A percentile compares a stretch with the other conserved stretches of the same genome.
Evolutionary conservation across 2,888 invertebrate species (phyloP).

Genomic region (Callimorpha dominula): DNA sequence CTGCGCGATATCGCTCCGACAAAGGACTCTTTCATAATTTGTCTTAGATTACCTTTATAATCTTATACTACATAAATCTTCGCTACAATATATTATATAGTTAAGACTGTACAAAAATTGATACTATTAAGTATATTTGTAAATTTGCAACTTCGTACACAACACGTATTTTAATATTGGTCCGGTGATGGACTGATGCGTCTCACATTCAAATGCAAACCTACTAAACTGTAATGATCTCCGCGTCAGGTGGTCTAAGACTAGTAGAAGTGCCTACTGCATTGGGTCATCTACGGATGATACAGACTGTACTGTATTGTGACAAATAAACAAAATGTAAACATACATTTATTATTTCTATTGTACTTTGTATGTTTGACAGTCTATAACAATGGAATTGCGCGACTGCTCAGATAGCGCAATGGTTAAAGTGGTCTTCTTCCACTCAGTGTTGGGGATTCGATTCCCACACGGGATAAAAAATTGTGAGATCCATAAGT

Average conservation of each 20-base stretch:
- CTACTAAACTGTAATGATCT: background rate
- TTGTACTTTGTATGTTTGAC: background rate
- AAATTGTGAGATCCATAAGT: background rate
- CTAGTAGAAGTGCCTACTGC: background rate
- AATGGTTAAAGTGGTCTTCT: background rate
- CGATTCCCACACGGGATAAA: background rate
- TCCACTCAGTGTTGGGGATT: background rate
- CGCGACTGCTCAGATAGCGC: background rate
- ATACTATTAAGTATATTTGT: constrained; percentile 54
- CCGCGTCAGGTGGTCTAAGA: background rate
- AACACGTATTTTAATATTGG: constrained; percentile 47
- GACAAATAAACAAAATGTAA: background rate
- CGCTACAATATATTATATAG: constrained; percentile 34
- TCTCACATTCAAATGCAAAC: background rate
- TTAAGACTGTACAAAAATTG: constrained; percentile 54
- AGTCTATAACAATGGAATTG: background rate
- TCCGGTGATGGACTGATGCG: constrained; percentile 15
- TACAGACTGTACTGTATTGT: too few relatives aligned
- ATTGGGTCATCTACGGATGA: background rate
- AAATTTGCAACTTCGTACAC: constrained; percentile 52
- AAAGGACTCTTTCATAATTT: constrained; percentile 37
- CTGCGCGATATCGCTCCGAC: constrained; percentile 19
- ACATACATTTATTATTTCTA: background rate
- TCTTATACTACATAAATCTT: constrained; percentile 41
- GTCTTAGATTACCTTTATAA: constrained; percentile 41